A percentile compares a stretch with the other conserved stretches of the same genome.
Conservation (phyloP, 2,113 vertebrate species). For the cat (Felis catus) region DNA sequence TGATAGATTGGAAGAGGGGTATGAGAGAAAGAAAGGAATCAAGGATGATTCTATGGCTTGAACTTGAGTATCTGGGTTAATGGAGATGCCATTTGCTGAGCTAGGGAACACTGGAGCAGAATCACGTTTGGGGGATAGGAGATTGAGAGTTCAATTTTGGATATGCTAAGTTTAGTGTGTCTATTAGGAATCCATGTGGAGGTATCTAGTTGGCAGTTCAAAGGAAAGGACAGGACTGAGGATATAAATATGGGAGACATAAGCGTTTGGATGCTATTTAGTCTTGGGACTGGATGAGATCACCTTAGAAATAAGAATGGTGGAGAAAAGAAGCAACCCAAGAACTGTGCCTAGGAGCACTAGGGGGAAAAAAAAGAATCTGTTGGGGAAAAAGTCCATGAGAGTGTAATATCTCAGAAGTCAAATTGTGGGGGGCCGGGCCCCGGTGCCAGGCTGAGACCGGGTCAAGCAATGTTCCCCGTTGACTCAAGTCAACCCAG, state of each 20-base stretch:
- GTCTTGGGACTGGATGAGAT: background rate
- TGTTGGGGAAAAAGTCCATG: background rate
- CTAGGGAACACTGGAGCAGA: background rate
- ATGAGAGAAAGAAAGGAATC: background rate
- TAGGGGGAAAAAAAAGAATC: background rate
- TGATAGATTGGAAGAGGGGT: background rate
- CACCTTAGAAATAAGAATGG: background rate
- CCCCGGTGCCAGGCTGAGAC: no score
- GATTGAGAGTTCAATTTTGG: background rate
- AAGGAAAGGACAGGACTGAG: background rate
- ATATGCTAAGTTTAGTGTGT: background rate
- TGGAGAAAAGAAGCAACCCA: background rate
- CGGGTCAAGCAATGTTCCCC: no score
- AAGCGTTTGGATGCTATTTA: background rate
- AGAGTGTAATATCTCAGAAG: background rate
- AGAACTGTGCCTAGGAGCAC: background rate
- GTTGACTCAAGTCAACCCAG: no score
- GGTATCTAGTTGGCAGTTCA: background rate
- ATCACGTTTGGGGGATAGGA: background rate
- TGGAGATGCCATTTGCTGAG: background rate
- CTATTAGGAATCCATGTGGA: background rate
- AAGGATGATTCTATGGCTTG: background rate
- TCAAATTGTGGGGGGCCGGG: background rate
- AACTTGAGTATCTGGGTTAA: background rate
- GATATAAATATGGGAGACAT: background rate